Conservation (phyloP, 2,797 vertebrate genomes). For the Lagocephalus sceleratus region DNA sequence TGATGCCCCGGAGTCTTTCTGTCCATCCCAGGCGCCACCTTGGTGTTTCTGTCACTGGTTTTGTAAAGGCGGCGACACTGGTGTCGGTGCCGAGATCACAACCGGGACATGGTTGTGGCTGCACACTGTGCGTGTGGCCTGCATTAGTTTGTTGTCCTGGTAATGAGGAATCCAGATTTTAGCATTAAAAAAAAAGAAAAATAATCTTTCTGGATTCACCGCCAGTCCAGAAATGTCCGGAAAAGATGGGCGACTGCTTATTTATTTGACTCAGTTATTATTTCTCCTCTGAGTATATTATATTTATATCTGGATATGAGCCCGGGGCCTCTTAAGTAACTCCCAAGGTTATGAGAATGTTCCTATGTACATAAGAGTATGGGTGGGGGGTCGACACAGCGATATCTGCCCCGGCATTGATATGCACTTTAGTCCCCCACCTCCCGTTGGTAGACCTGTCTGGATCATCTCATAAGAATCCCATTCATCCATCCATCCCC, state of each 20-base stretch:
- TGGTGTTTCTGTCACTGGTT: constrained; percentile 67
- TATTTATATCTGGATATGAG: constrained; percentile 28
- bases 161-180: constrained; percentile 26
- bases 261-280: constrained; percentile 30
- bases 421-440: constrained; percentile 56
- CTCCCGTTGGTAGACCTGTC: constrained; percentile 51
- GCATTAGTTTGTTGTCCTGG: constrained; percentile 23
- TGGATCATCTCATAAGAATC: constrained; percentile 57
- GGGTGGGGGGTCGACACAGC: constrained; percentile 15
- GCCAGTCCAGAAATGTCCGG: constrained; percentile 51
- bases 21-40: constrained; percentile 68
- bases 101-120: constrained; percentile 8
- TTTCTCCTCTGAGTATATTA: constrained; percentile 38
- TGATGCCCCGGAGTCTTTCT: constrained; percentile 69
- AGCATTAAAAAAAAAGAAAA: constrained; percentile 19
- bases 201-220: constrained; percentile 56
- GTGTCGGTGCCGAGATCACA: constrained; percentile 43
- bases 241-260: constrained; percentile 31
- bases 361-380: constrained; percentile 12
- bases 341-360: constrained; percentile 21
- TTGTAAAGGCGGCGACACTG: constrained; percentile 50
- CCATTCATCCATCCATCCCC: constrained; percentile 34
- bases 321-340: constrained; percentile 20
- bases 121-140: background rate
- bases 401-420: constrained; percentile 41